A percentile compares a stretch with the other conserved stretches of the same genome.
phyloP scores from a whole-genome alignment of 2,797 vertebrate species.

The Alca torda region DNA sequence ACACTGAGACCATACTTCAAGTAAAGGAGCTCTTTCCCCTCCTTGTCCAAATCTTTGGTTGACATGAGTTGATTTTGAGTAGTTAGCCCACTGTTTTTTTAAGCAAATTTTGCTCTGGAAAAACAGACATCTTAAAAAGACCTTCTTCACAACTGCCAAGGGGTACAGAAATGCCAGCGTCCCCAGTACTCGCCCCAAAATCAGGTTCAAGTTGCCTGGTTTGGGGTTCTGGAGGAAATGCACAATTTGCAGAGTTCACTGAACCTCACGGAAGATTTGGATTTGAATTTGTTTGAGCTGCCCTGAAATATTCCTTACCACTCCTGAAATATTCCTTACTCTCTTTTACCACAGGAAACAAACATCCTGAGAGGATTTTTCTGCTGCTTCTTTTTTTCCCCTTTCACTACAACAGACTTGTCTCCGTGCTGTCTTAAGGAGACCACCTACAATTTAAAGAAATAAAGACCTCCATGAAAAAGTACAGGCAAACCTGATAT shows the following conservation, averaged over 20 bases:
- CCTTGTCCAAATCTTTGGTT: background rate
- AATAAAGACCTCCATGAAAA: constrained; percentile 35
- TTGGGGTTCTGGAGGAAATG: background rate
- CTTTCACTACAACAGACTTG: background rate
- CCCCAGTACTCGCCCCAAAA: background rate
- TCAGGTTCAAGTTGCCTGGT: background rate
- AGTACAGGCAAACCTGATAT: constrained; percentile 19
- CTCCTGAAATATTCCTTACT: constrained; percentile 18
- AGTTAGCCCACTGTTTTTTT: background rate
- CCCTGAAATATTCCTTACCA: background rate
- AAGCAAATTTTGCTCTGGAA: background rate
- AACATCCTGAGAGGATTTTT: constrained; percentile 27
- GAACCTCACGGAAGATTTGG: background rate
- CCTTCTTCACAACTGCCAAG: background rate
- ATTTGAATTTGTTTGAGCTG: constrained; percentile 26
- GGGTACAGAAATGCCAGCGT: background rate
- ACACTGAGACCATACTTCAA: background rate
- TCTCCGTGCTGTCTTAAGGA: constrained; percentile 4
- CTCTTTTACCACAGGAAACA: constrained; percentile 25
- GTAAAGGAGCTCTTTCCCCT: background rate
- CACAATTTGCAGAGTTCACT: background rate
- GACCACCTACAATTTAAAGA: constrained; percentile 62
- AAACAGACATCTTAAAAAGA: background rate
- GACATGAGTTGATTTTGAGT: background rate
- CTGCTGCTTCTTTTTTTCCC: background rate